phyloP scores from a whole-genome alignment of 2,888 invertebrate species.

The Stenotaenia linearis region DNA sequence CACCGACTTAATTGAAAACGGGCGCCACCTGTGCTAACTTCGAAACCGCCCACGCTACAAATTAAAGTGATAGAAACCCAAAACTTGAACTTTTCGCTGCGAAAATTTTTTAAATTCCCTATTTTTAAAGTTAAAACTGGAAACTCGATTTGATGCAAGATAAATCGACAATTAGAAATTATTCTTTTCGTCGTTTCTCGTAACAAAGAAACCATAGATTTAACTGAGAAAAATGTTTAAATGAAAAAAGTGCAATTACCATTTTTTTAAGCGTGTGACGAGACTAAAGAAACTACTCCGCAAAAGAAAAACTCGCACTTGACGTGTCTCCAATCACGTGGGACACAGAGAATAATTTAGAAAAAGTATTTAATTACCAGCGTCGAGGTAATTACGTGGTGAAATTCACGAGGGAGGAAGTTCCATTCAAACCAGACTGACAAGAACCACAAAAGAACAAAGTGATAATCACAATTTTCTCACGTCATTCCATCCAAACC shows the following conservation, averaged over 20 bases:
- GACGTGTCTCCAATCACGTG: slow-evolving; percentile 26
- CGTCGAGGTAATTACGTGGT: slow-evolving; percentile 26
- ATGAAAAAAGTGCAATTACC: slow-evolving; percentile 1
- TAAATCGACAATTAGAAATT: slow-evolving; percentile 23
- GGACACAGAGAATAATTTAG: slow-evolving; percentile 20
- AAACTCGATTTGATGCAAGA: background rate
- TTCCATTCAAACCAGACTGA: slow-evolving; percentile 16
- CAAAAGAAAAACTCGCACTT: slow-evolving; percentile 18
- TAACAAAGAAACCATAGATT: background rate
- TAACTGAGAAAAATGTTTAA: background rate
- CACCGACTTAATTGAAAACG: slow-evolving; percentile 23
- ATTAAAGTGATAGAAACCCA: slow-evolving; percentile 1
- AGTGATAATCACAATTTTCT: slow-evolving; percentile 26
- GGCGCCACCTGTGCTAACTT: slow-evolving; percentile 24
- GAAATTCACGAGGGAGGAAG: slow-evolving; percentile 24
- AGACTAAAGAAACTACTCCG: background rate
- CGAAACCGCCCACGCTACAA: background rate
- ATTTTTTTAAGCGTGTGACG: background rate
- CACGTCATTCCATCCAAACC: slow-evolving; percentile 16
- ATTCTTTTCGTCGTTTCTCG: background rate
- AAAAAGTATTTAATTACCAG: slow-evolving; percentile 24
- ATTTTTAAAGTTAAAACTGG: background rate
- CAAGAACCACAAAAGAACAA: slow-evolving; percentile 3
- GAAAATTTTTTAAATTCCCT: too few species aligned
- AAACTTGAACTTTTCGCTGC: background rate